Percentiles rank a stretch among this genome's conserved stretches.
Evolutionary conservation across 1,140 invertebrate species (phyloP).

Genomic region (Eubasilissa regina): DNA sequence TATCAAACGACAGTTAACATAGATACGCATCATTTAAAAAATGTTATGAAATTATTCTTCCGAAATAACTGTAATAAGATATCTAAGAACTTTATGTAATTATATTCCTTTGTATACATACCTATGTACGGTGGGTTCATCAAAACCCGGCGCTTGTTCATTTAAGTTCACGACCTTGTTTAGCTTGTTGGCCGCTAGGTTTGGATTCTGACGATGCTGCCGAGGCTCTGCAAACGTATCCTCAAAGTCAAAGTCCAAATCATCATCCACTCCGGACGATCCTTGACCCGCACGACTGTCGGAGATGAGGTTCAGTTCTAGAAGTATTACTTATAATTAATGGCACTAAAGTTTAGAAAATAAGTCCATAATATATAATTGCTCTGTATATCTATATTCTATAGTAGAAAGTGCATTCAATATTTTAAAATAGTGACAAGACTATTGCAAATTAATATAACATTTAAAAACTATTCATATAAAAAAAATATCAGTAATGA

Average conservation of each 20-base stretch:
- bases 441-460: no score
- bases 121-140: not conserved
- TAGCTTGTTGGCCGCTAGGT: slow-evolving; percentile 54
- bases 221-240: slow-evolving; percentile 52
- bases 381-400: not conserved
- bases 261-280: no score
- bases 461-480: no score
- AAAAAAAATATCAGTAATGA: no score
- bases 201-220: slow-evolving; percentile 55
- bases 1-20: no score
- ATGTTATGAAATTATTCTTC: no score
- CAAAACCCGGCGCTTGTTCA: slow-evolving; percentile 2
- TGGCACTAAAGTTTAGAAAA: not conserved
- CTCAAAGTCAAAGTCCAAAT: slow-evolving; percentile 43
- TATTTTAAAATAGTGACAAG: no score
- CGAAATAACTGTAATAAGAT: no score
- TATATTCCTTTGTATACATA: not conserved
- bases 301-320: not conserved
- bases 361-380: not conserved
- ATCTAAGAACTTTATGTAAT: no score
- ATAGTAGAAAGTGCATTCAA: no score
- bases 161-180: slow-evolving; percentile 44
- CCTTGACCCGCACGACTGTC: no score
- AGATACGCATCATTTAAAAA: no score
- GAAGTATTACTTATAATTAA: slow-evolving; percentile 18